phyloP scores from a whole-genome alignment of 2,797 vertebrate genomes.

The Anas georgica region DNA sequence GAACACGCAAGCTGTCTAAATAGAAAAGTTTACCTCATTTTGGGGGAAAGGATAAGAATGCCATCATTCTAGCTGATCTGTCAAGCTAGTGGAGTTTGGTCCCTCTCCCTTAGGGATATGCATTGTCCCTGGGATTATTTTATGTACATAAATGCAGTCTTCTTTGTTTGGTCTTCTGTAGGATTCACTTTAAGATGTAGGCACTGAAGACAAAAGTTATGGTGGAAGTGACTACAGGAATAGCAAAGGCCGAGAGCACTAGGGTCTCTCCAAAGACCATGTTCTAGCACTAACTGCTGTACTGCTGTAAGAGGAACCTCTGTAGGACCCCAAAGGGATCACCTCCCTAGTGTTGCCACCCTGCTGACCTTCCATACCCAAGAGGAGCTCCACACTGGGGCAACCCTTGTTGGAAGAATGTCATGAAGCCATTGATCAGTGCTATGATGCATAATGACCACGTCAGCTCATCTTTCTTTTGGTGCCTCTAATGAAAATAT shows the following conservation, averaged over 20 bases:
- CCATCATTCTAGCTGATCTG: not conserved
- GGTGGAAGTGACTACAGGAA: not conserved
- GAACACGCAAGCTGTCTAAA: not conserved
- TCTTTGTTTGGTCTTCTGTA: not conserved
- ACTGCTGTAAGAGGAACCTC: not conserved
- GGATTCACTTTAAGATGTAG: not conserved
- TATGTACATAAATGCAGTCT: not conserved
- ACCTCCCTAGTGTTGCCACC: not conserved
- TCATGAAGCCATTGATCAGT: not conserved
- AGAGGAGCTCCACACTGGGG: not conserved
- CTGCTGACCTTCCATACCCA: not conserved
- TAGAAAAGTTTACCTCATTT: not conserved
- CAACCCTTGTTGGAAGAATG: not conserved
- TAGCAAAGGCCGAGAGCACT: not conserved
- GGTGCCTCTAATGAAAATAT: not conserved
- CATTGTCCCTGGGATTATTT: not conserved
- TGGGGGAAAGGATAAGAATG: not conserved
- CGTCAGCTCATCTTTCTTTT: not conserved
- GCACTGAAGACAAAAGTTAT: not conserved
- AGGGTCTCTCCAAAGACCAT: not conserved
- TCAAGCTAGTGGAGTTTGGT: not conserved
- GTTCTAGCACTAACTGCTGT: not conserved
- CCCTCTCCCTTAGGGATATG: not conserved
- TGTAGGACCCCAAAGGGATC: not conserved
- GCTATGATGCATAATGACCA: not conserved